Conservation (phyloP, 2,797 vertebrate species). For the Syndactyla subalaris region DNA sequence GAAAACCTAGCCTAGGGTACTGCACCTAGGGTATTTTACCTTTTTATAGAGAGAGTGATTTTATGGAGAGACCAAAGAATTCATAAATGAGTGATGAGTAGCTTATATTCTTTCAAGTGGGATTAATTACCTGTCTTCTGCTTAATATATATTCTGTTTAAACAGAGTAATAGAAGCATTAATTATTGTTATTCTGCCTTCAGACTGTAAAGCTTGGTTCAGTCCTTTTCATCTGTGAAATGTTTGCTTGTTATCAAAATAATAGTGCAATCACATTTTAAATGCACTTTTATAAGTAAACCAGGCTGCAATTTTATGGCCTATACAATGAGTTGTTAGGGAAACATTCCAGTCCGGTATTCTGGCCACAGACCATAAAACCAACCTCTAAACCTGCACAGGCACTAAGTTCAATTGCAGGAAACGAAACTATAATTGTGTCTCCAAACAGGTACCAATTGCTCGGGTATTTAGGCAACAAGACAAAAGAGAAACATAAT, state of each 20-base stretch:
- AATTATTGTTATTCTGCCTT: slow-evolving; percentile 62
- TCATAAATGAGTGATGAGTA: slow-evolving; percentile 58
- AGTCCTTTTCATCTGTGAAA: slow-evolving; percentile 32
- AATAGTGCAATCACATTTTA: not conserved
- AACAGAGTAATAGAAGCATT: slow-evolving; percentile 56
- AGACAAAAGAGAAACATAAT: not conserved
- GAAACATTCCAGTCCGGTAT: not conserved
- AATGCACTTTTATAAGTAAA: slow-evolving; percentile 7
- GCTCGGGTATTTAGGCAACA: not conserved
- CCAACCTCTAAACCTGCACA: not conserved
- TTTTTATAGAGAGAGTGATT: not conserved
- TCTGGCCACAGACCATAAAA: slow-evolving; percentile 8
- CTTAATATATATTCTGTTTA: slow-evolving; percentile 54
- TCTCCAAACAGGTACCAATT: not conserved
- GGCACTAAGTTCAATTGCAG: not conserved
- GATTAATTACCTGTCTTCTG: slow-evolving; percentile 64
- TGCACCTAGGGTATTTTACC: not conserved
- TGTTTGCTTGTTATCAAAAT: slow-evolving; percentile 33
- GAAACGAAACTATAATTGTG: not conserved
- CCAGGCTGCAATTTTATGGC: slow-evolving; percentile 18
- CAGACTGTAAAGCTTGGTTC: slow-evolving; percentile 14
- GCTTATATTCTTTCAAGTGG: not conserved
- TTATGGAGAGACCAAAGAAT: slow-evolving; percentile 2
- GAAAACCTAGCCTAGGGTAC: not conserved
- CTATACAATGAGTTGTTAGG: slow-evolving; percentile 2